Conservation (phyloP, 2,113 vertebrate species). For the Artemisiospiza belli region DNA sequence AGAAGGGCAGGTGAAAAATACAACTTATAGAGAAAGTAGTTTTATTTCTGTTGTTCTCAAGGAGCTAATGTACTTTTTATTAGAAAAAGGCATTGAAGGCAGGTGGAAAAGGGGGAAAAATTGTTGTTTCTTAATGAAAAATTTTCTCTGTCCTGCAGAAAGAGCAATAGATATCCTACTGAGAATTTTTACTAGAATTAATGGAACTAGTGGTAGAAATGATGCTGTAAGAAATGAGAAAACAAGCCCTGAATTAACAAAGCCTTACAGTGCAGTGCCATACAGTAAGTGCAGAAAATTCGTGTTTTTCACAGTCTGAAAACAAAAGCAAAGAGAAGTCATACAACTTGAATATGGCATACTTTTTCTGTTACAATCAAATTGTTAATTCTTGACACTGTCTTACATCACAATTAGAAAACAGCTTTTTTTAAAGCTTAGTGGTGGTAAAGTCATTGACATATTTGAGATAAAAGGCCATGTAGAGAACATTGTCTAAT, state of each 20-base stretch:
- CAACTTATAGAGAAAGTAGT: neutral
- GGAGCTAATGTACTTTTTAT: neutral
- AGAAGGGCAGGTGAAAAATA: neutral
- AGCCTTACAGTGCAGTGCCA: neutral
- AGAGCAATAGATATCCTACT: neutral
- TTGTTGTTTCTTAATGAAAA: neutral
- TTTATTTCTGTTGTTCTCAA: neutral
- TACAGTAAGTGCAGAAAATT: neutral
- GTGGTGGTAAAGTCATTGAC: neutral
- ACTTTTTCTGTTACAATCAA: neutral
- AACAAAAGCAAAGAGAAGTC: neutral
- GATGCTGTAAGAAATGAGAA: neutral
- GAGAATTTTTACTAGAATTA: neutral
- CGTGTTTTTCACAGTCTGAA: neutral
- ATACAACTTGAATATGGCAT: neutral
- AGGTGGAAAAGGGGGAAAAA: neutral
- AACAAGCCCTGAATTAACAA: neutral
- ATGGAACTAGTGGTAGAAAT: neutral
- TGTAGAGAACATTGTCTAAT: neutral
- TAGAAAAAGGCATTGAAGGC: neutral
- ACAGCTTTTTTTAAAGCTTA: neutral
- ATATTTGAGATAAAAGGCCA: neutral
- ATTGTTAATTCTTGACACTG: neutral
- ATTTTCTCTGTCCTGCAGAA: neutral
- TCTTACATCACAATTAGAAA: neutral